Evolutionary conservation across 92 coral and sea anemone species (phyloP).

Genomic region (Muricea muricata): DNA sequence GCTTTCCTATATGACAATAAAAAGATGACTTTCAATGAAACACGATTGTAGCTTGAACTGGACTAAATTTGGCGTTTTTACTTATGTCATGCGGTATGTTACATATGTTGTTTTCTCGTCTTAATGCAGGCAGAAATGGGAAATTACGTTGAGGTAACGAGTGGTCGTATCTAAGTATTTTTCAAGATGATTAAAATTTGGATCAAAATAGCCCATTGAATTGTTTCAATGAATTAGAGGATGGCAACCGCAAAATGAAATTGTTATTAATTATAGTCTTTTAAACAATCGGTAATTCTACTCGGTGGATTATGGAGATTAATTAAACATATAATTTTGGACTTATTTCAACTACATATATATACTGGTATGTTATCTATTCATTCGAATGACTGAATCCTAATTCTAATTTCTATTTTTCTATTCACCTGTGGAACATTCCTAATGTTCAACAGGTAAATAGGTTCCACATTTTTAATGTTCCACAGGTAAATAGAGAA

Average conservation of each 20-base stretch:
- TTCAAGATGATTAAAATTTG: not conserved
- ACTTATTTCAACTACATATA: too few species aligned
- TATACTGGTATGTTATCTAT: too few species aligned
- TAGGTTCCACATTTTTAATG: too few species aligned
- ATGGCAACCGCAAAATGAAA: not conserved
- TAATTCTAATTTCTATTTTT: too few species aligned
- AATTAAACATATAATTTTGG: too few species aligned
- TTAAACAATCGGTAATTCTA: not conserved
- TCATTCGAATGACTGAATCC: too few species aligned
- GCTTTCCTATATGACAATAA: not conserved
- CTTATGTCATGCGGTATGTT: not conserved
- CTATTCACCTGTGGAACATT: too few species aligned
- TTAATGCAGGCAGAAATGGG: too few species aligned
- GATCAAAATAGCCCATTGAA: constrained; percentile 11
- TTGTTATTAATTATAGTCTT: constrained; percentile 7
- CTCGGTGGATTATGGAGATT: not conserved
- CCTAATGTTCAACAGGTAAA: too few species aligned
- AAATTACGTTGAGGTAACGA: too few species aligned
- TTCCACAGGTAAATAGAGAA: too few species aligned
- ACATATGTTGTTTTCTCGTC: too few species aligned
- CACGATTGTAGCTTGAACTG: constrained; percentile 2
- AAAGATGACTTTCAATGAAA: not conserved
- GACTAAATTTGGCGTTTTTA: not conserved
- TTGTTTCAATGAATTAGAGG: not conserved
- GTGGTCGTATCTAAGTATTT: not conserved